Base-by-base conservation (phyloP, 1,140 invertebrate genomes). In the Bemisia tabaci region DNA sequence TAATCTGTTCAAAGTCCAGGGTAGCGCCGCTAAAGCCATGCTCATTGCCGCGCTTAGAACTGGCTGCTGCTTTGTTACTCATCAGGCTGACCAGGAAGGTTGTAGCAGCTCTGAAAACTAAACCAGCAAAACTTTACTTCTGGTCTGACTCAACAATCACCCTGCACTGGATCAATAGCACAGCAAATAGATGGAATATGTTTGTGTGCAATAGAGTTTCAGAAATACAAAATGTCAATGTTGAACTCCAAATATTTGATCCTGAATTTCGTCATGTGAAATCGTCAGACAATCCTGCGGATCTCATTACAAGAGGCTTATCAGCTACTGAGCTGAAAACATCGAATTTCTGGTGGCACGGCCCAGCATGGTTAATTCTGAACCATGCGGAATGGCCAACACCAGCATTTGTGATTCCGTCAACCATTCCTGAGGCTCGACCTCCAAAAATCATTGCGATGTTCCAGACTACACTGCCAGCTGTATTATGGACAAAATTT, bases 21-120 rank as follows among this genome's bases (percentile, higher is more conserved):
- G 74, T 78, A 0, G 68, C 76, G 17, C 76, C 77, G 2, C 33
- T 74, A 5, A 74, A 76, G 67, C 64, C 26, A 22, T 39, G 73
- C 1, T 68, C 75, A 9, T 74, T 79, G 24, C 76, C 77, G 0
- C 22, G 75, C 59, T 65, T 79, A 60, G 78, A 79, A 70, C 69
- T 79, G 5, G 72, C 68, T 23, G 77, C 71, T n/a, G 77, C 77
- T 1, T 23, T 74, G 17, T 25, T 78, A 17, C 68, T 74, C 1
- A 70, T 70, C 12, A 25, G 68, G 61, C 63, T 74, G 33, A 33
- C 67, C 11, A 1, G 26, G 0, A 21, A 39, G 1, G 63, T 70
- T 0, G 63, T 63, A 60, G 24, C 26, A 2, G 59, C 67, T 0
- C 62, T 70, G 12, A 25, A 27, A 11, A 21, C 70, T 1, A 11